Evolutionary conservation across 2,888 invertebrate species (phyloP).

Genomic region (Therioaphis trifolii): DNA sequence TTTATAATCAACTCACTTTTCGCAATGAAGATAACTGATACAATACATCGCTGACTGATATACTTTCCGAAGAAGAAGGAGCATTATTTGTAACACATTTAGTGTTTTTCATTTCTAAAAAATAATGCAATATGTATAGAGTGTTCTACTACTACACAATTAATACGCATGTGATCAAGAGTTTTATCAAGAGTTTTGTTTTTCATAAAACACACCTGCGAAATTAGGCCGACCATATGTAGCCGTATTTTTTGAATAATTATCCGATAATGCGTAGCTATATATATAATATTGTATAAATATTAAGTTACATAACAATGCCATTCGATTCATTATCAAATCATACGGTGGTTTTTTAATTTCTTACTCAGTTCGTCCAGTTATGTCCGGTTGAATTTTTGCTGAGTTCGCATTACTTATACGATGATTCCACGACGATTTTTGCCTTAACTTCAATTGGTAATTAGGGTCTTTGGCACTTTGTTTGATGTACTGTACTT

Average conservation of each 20-base stretch:
- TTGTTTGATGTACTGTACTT: slow-evolving; percentile 86
- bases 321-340: too few relatives aligned
- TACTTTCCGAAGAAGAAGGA: slow-evolving; percentile 37
- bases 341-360: background rate
- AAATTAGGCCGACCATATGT: slow-evolving; percentile 48
- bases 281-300: background rate
- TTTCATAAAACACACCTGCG: slow-evolving; percentile 41
- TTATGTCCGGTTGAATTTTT: slow-evolving; percentile 29
- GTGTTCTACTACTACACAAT: too few relatives aligned
- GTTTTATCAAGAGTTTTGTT: background rate
- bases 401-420: slow-evolving; percentile 16
- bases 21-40: slow-evolving; percentile 54
- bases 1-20: slow-evolving; percentile 43
- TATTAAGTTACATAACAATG: background rate
- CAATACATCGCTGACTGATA: slow-evolving; percentile 58
- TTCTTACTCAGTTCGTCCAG: background rate
- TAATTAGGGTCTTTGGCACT: slow-evolving; percentile 91
- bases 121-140: background rate
- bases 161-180: too few relatives aligned
- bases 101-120: slow-evolving; percentile 52
- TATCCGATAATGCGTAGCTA: background rate
- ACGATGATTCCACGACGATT: slow-evolving; percentile 66
- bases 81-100: slow-evolving; percentile 12
- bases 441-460: slow-evolving; percentile 77
- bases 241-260: slow-evolving; percentile 37